Base-by-base conservation (phyloP, 2,113 vertebrate genomes). In the Bucco capensis region DNA sequence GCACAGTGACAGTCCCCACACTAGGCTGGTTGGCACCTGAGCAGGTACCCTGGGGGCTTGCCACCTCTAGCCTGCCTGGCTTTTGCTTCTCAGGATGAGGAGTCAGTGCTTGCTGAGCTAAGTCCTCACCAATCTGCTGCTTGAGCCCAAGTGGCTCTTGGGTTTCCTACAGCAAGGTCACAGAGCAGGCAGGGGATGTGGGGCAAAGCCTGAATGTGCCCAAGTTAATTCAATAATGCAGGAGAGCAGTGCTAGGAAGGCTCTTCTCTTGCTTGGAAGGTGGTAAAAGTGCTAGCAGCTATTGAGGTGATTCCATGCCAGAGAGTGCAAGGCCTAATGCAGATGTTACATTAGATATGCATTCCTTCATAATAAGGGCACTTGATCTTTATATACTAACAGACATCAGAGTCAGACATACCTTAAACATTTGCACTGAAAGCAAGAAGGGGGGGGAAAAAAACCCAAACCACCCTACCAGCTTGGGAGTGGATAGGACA, bases 241-340 rank as follows among this genome's bases (percentile, higher is more conserved):
- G 49, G 27, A 1, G 1, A n/a, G 31, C 9, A 56, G 73, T 0
- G 0, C 8, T 0, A 0, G 46, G 78, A 90, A 35, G 4, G 8
- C 33, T 86, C 56, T 17, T 42, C 54, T 86, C 69, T 86, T 44
- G 67, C 42, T 53, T 70, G 50, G 13, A 65, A 87, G 54, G 15
- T 80, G n/a, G 38, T 51, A 40, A 12, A 70, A 70, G 42, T 44
- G 37, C 73, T 62, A 89, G 71, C 40, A n/a, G 5, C 6, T 9
- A 17, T 49, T 49, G 10, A 42, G 12, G 15, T 47, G 46, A 44
- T 79, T 83, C 75, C 22, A 23, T 50, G 28, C 10, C 27, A 58
- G 38, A 49, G 27, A 47, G 30, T 12, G 9, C 42, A 66, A 73
- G 49, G 30, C 42, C 74, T 56, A 30, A 16, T 47, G 47, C 6